These are phyloP conservation scores for Dione vanillae DNA, from an alignment of 2,888 invertebrate species.

Conservation along the genomic window DNA sequence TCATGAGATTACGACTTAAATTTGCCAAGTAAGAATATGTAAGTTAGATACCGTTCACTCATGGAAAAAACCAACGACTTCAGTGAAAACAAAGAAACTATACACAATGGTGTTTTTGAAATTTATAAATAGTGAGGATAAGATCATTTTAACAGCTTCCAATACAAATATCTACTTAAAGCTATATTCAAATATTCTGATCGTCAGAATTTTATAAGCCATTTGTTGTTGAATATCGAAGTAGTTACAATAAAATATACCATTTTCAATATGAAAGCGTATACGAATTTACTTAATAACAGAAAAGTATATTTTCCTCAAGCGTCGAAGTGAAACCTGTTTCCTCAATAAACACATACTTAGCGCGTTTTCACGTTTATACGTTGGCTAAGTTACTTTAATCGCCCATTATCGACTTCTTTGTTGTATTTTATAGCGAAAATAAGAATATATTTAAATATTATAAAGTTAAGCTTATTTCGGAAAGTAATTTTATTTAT, in stretches of 20 bases:
- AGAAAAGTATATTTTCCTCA: conserved; percentile 4
- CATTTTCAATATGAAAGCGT: neutral
- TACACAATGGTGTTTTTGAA: too few species aligned
- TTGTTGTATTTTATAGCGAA: conserved; percentile 13
- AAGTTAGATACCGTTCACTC: too few species aligned
- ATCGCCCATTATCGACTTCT: conserved; percentile 26
- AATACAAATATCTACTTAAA: too few species aligned
- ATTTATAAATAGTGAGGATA: too few species aligned
- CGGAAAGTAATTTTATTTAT: too few species aligned
- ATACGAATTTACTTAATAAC: neutral
- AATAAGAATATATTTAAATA: conserved; percentile 2
- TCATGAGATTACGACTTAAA: neutral
- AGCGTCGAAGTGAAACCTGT: conserved; percentile 14
- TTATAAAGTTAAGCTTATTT: neutral
- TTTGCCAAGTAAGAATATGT: too few species aligned
- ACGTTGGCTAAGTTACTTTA: conserved; percentile 20
- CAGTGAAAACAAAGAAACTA: too few species aligned
- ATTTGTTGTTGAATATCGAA: neutral
- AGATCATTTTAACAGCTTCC: too few species aligned
- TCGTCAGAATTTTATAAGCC: too few species aligned
- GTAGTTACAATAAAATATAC: neutral
- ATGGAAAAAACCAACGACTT: too few species aligned
- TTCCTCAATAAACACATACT: conserved; percentile 28
- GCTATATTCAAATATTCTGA: too few species aligned
- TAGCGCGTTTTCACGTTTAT: conserved; percentile 23